Evolutionary conservation across 1,140 invertebrate genomes (phyloP).

Genomic region (Ceratina calcarata): DNA sequence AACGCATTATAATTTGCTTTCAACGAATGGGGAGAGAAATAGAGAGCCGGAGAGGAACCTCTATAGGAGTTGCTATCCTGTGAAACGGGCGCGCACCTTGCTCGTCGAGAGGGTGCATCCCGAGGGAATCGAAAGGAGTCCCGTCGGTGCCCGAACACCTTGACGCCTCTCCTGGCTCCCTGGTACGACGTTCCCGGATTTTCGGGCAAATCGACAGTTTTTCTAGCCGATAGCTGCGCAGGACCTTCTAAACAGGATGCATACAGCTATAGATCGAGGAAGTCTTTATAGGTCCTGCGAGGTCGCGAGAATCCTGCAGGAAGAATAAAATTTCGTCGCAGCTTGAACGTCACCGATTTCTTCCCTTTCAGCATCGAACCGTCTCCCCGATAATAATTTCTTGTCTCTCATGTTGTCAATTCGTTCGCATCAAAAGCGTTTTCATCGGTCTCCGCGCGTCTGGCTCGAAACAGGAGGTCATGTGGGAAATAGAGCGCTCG

Average conservation of each 20-base stretch:
- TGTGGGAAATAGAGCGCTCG: conserved; percentile 12
- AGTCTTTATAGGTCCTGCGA: background rate
- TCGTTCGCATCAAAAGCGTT: conserved; percentile 39
- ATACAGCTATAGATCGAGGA: conserved; percentile 11
- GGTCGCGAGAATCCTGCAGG: background rate
- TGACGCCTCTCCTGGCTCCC: conserved; percentile 62
- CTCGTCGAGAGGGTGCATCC: conserved; percentile 27
- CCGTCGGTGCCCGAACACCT: conserved; percentile 34
- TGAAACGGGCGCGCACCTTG: conserved; percentile 71
- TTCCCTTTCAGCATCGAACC: background rate
- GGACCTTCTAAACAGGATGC: conserved; percentile 54
- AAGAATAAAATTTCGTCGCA: background rate
- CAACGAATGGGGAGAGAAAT: background rate
- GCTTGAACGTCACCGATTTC: background rate
- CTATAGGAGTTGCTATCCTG: conserved; percentile 69
- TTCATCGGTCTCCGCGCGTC: conserved; percentile 39
- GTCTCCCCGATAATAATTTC: background rate
- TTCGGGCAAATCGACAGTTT: conserved; percentile 76
- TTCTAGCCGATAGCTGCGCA: conserved; percentile 64
- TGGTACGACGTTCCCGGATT: conserved; percentile 72
- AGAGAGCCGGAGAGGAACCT: conserved; percentile 25
- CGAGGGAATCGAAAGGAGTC: conserved; percentile 35
- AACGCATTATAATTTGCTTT: too few relatives aligned
- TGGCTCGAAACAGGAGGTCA: conserved; percentile 45
- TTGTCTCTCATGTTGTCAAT: conserved; percentile 12